A percentile compares a stretch with the other conserved stretches of the same genome.
These are phyloP conservation scores for Scophthalmus maximus DNA, from an alignment of 2,113 vertebrate genomes.

Conservation along the genomic window DNA sequence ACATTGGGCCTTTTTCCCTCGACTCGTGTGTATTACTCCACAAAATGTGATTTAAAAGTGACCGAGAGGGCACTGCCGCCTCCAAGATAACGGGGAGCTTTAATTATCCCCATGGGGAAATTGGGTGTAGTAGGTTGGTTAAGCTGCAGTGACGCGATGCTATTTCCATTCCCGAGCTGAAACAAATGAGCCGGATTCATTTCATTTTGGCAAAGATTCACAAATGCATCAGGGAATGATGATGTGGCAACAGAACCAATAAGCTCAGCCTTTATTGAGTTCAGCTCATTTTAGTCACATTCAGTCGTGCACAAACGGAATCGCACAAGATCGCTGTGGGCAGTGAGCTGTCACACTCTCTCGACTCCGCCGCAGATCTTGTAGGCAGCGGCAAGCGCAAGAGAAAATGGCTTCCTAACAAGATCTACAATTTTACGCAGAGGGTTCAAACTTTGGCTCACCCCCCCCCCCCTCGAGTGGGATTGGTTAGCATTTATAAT, in stretches of 20 bases:
- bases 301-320: slow-evolving; percentile 44
- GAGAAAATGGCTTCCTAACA: slow-evolving; percentile 54
- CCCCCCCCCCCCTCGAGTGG: slow-evolving; percentile 28
- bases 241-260: slow-evolving; percentile 39
- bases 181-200: slow-evolving; percentile 43
- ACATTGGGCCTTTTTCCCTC: slow-evolving; percentile 45
- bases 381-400: slow-evolving; percentile 38
- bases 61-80: slow-evolving; percentile 68
- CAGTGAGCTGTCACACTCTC: slow-evolving; percentile 55
- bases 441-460: slow-evolving; percentile 54
- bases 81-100: slow-evolving; percentile 58
- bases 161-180: slow-evolving; percentile 49
- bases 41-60: slow-evolving; percentile 76
- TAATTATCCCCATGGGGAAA: slow-evolving; percentile 55
- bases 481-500: slow-evolving; percentile 66
- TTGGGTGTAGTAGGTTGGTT: slow-evolving; percentile 36
- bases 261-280: slow-evolving; percentile 60
- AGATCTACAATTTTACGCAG: slow-evolving; percentile 67
- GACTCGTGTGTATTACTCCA: slow-evolving; percentile 58
- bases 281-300: slow-evolving; percentile 50
- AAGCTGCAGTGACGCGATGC: slow-evolving; percentile 50
- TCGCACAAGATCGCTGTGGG: slow-evolving; percentile 37
- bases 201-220: slow-evolving; percentile 28
- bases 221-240: slow-evolving; percentile 17
- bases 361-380: slow-evolving; percentile 35